Percentiles rank a stretch among this genome's conserved stretches.
Evolutionary conservation across 2,797 vertebrate genomes (phyloP).

Genomic region (Megaceryle alcyon): DNA sequence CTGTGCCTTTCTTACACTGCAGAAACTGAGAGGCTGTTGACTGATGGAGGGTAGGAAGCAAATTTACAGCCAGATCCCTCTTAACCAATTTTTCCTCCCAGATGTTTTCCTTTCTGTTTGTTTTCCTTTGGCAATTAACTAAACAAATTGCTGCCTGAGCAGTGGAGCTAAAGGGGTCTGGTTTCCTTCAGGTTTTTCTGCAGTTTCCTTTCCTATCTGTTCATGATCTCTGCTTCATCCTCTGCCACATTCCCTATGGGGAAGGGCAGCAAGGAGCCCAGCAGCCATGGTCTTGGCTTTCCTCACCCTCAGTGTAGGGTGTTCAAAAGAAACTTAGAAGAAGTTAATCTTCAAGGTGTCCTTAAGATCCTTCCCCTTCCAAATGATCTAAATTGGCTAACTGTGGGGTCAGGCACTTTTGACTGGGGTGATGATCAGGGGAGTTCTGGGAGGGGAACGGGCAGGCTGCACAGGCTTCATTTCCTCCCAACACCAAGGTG

Average conservation of each 20-base stretch:
- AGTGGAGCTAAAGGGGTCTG: background rate
- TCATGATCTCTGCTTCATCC: background rate
- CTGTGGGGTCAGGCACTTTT: background rate
- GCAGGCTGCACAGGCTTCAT: background rate
- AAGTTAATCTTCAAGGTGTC: background rate
- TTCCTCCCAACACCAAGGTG: accelerated
- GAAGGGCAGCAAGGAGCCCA: background rate
- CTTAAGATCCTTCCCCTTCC: background rate
- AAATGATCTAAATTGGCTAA: background rate
- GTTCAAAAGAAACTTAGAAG: background rate
- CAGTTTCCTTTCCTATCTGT: background rate
- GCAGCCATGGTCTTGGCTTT: background rate
- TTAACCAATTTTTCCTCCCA: background rate
- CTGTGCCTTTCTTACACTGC: background rate
- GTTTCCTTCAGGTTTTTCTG: conserved; percentile 34
- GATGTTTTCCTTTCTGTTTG: conserved; percentile 25
- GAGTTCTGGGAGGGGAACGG: background rate
- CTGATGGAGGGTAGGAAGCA: background rate
- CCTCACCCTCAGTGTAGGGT: background rate
- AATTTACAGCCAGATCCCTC: background rate
- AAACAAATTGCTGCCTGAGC: conserved; percentile 7
- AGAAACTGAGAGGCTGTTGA: background rate
- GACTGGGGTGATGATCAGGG: background rate
- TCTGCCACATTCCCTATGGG: accelerated
- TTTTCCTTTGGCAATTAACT: conserved; percentile 39